These are phyloP conservation scores for Sebastes hubbsi DNA, from an alignment of 2,797 vertebrate genomes.

Conservation along the genomic window DNA sequence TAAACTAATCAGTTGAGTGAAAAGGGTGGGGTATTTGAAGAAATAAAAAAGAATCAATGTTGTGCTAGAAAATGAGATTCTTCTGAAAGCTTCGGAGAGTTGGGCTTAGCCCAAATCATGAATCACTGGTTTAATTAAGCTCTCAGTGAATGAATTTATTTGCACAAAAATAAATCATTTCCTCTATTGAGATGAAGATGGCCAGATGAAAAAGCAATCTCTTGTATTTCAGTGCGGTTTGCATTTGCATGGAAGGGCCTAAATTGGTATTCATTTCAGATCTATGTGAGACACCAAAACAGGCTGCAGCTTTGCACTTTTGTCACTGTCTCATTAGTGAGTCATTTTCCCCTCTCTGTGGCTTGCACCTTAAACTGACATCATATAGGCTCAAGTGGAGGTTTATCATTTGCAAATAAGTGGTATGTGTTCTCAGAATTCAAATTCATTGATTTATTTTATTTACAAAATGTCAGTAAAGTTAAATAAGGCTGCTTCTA, in stretches of 20 bases:
- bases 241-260: constrained; percentile 46
- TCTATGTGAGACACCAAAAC: constrained; percentile 33
- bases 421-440: constrained; percentile 11
- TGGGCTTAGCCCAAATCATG: constrained; percentile 63
- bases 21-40: constrained; percentile 29
- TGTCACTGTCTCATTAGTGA: constrained; percentile 58
- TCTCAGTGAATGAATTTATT: constrained; percentile 67
- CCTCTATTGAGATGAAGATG: constrained; percentile 62
- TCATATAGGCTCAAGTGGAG: neutral
- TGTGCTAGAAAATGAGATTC: constrained; percentile 63
- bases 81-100: constrained; percentile 59
- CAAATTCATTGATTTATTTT: neutral
- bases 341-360: constrained; percentile 37
- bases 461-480: neutral
- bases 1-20: constrained; percentile 57
- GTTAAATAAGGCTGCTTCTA: neutral
- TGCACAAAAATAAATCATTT: constrained; percentile 69
- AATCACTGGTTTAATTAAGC: constrained; percentile 72
- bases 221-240: constrained; percentile 54
- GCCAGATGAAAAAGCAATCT: constrained; percentile 67
- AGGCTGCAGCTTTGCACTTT: constrained; percentile 50
- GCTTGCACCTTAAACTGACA: constrained; percentile 19
- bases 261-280: constrained; percentile 65
- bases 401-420: constrained; percentile 21
- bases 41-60: constrained; percentile 59